Base-by-base conservation (phyloP, 2,888 invertebrate species). In the Melanargia galathea region DNA sequence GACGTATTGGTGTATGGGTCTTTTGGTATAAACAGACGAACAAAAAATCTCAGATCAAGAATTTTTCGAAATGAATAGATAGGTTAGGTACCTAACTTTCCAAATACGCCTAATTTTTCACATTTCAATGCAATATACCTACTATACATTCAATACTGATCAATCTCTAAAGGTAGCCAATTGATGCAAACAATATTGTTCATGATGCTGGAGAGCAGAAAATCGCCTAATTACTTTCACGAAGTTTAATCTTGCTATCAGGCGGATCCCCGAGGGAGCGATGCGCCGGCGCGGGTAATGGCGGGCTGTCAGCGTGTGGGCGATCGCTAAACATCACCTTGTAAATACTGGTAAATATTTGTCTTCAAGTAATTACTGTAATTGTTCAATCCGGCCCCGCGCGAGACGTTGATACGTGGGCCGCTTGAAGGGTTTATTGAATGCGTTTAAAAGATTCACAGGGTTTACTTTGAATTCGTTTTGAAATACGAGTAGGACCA, bases 341-440 rank as follows among this genome's bases (percentile, higher is more conserved):
- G 83, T 85, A 84, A 80, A 78, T 80, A 82, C 81, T 69, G 78
- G 83, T 82, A 86, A 87, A 87, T 89, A 87, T 89, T 88, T 89
- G 86, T 87, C 87, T 89, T 86, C 79, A 74, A 78, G 78, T 84
- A 87, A 87, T 88, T 86, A 84, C 82, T 76, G 78, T 83, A 82
- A 86, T 86, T 71, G 72, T 70, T 70, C 67, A 54, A 55, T 60
- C 58, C 62, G 65, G 63, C 54, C 59, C 59, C 61, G 60, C 62
- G 49, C 64, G 46, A 57, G 62, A 68, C 68, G 63, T 70, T 71
- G 71, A 71, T 69, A 65, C 67, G 67, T 64, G 65, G 65, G 62
- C 55, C 33, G 62, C 60, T 62, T 69, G 65, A 67, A 63, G 57
- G 64, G 65, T 66, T 64, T 63, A 68, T 67, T 63, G 68, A 67